These are phyloP conservation scores for Dendroctonus ponderosae DNA, from an alignment of 1,140 invertebrate species.

Conservation along the genomic window DNA sequence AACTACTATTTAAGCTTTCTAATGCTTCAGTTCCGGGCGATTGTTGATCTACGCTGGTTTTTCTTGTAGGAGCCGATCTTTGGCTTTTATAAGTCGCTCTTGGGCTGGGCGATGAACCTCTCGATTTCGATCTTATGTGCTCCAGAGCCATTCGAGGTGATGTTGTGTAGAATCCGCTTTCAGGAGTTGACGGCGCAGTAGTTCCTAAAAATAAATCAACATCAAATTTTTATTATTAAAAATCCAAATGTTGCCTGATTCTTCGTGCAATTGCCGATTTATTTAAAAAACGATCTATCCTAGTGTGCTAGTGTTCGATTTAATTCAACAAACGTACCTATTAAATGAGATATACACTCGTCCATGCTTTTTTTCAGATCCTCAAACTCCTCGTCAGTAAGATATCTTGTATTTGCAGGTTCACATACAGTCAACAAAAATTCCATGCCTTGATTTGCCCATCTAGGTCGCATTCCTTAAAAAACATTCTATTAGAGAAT, in stretches of 20 bases:
- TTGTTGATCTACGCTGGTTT: constrained; percentile 48
- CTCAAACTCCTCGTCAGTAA: constrained; percentile 77
- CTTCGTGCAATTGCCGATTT: too few species aligned
- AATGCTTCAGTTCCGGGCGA: constrained; percentile 39
- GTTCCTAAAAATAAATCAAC: constrained; percentile 48
- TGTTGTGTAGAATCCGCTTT: constrained; percentile 50
- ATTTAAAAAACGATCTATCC: too few species aligned
- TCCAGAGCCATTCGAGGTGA: constrained; percentile 51
- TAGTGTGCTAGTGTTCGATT: background rate
- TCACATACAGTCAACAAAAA: constrained; percentile 81
- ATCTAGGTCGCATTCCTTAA: constrained; percentile 71
- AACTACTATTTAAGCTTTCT: constrained; percentile 35
- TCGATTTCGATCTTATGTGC: constrained; percentile 41
- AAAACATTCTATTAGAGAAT: constrained; percentile 1
- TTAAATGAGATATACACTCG: constrained; percentile 76
- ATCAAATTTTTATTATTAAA: background rate
- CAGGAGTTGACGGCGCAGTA: constrained; percentile 52
- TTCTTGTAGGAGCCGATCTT: constrained; percentile 40
- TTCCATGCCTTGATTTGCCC: constrained; percentile 82
- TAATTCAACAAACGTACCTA: constrained; percentile 53
- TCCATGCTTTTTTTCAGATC: constrained; percentile 50
- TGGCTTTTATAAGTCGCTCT: constrained; percentile 47
- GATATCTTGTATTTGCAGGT: constrained; percentile 71
- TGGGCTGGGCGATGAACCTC: constrained; percentile 46
- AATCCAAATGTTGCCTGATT: background rate